phyloP scores from a whole-genome alignment of 2,888 invertebrate genomes.

The Resseliella maxima region DNA sequence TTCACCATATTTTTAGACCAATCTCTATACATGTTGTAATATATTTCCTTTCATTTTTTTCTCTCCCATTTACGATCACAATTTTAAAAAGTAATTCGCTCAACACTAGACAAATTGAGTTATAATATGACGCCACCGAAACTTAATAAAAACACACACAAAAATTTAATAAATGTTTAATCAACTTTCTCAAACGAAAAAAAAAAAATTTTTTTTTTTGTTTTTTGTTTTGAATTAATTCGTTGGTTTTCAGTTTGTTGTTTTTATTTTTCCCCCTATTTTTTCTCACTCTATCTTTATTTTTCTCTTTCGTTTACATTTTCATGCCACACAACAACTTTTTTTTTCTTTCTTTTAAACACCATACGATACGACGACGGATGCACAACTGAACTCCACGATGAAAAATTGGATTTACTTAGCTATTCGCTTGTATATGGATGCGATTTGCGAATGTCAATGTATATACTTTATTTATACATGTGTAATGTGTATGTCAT shows the following conservation, averaged over 20 bases:
- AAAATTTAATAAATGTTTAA: too few species aligned
- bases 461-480: background rate
- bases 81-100: background rate
- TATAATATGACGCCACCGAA: background rate
- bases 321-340: background rate
- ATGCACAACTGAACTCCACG: slow-evolving; percentile 35
- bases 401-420: slow-evolving; percentile 9
- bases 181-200: too few species aligned
- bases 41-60: background rate
- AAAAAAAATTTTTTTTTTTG: background rate
- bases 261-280: background rate
- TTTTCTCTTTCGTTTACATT: background rate
- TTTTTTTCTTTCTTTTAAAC: background rate
- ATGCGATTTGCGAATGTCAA: background rate
- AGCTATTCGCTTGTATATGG: background rate
- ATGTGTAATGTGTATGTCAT: background rate
- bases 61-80: background rate
- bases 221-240: background rate
- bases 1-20: too few species aligned
- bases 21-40: background rate
- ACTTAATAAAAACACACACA: background rate
- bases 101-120: background rate
- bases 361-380: slow-evolving; percentile 46
- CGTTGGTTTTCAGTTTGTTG: background rate
- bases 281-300: background rate